phyloP scores from a whole-genome alignment of 2,113 vertebrate genomes.

The Sciurus niger region DNA sequence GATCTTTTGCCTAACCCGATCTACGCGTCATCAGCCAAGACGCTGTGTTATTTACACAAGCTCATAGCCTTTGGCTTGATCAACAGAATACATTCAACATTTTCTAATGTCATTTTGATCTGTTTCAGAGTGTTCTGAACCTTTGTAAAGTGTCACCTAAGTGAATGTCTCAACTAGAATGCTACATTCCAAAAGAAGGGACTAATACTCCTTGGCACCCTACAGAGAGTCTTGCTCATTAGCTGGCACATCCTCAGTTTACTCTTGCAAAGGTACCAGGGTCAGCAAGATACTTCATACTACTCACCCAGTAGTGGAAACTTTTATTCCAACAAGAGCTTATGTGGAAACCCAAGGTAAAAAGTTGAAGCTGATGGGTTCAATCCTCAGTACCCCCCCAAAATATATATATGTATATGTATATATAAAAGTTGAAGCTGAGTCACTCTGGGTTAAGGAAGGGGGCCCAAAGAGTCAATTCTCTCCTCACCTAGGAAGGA shows the following conservation, averaged over 20 bases:
- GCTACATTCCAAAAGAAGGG: background rate
- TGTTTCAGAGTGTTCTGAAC: slow-evolving; percentile 3
- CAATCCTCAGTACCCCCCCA: too few species aligned
- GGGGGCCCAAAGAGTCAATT: background rate
- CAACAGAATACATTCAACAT: background rate
- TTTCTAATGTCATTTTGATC: background rate
- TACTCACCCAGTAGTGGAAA: background rate
- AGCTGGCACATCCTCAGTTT: background rate
- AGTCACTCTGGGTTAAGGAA: background rate
- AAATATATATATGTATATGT: too few species aligned
- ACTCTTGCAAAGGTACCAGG: background rate
- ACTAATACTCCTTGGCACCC: fast-evolving
- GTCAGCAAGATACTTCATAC: background rate
- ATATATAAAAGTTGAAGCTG: background rate
- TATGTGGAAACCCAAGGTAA: background rate
- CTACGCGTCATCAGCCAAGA: background rate
- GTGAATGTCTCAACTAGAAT: background rate
- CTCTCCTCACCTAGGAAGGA: background rate
- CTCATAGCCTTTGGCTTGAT: background rate
- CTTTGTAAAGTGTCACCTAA: background rate
- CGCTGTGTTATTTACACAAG: background rate
- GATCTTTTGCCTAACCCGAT: background rate
- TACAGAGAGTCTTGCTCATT: background rate
- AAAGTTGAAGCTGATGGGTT: background rate
- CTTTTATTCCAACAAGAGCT: background rate